phyloP scores from a whole-genome alignment of 2,888 invertebrate species.

The Lithophane leautieri region DNA sequence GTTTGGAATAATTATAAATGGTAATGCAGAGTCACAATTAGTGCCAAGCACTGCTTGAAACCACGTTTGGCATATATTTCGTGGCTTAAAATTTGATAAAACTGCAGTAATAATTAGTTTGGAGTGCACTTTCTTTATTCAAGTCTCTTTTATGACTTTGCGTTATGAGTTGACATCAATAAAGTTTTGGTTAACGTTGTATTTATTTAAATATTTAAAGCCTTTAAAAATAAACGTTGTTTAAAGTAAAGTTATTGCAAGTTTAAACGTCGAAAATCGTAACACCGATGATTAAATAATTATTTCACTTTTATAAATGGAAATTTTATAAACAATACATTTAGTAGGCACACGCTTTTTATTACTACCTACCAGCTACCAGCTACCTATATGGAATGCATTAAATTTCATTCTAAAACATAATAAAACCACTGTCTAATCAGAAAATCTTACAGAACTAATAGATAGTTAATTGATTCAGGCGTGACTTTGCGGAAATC shows the following conservation, averaged over 20 bases:
- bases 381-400: too few relatives aligned
- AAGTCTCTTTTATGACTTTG: slow-evolving; percentile 2
- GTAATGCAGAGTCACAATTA: slow-evolving; percentile 60
- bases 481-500: too few relatives aligned
- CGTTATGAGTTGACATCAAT: background rate
- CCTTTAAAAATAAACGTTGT: background rate
- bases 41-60: slow-evolving; percentile 60
- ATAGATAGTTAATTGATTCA: too few relatives aligned
- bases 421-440: background rate
- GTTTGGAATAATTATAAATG: slow-evolving; percentile 60
- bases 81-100: slow-evolving; percentile 39
- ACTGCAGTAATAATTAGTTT: slow-evolving; percentile 19
- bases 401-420: background rate
- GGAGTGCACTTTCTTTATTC: background rate
- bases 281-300: background rate
- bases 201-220: background rate
- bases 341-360: background rate
- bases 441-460: slow-evolving; percentile 3
- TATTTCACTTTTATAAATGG: background rate
- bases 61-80: slow-evolving; percentile 45
- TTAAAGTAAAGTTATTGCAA: background rate
- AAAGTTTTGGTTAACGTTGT: background rate
- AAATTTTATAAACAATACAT: background rate
- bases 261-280: too few relatives aligned
- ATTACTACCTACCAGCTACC: background rate